Base-by-base conservation (phyloP, 2,888 invertebrate genomes). In the Meiosimyza platycephala region DNA sequence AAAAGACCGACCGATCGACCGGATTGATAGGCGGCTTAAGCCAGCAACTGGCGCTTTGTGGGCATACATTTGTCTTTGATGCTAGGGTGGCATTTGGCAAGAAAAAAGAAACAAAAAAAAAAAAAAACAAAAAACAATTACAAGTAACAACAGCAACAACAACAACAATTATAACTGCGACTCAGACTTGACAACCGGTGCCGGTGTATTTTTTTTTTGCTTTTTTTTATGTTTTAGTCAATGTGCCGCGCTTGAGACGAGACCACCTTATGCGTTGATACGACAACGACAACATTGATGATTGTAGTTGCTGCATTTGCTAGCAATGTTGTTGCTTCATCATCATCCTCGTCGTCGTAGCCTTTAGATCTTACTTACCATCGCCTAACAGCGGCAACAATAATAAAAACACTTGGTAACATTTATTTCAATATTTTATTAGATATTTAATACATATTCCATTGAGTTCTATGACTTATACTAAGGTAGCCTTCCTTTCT, bases 201-300 rank as follows among this genome's bases (percentile, higher is more conserved):
- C 15, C 59, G 59, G 50, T 57, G 47, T 16, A 11, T 16, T 47
- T 55, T 55, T 55, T 54, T 15, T 67, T 55, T 1, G 1, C 22
- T 55, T 40, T 5, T 28, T 13, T 33, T 48, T 68, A 18, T 28
- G 28, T 28, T 28, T 28, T 13, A 40, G 40, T 40, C 9, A 40
- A 40, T 40, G 9, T 22, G 48, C 22, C 18, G 12, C 22, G 48
- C 11, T 59, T 28, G 18, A 48, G 59, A 68, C 18, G 68, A 57
- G 68, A 68, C 68, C 68, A 68, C 68, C 68, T 57, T 50, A 59
- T 68, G 68, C 68, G 68, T 68, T 59, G 59, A 28, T 68, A 59
- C 48, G 50, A 57, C 6, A 40, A n/a, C 55, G 55, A 52, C 40
- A 55, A 40, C 57, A 48, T 40, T 40, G 40, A 40, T 40, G 40